Base-by-base conservation (phyloP, 2,888 invertebrate species). In the Calameuta idolon region DNA sequence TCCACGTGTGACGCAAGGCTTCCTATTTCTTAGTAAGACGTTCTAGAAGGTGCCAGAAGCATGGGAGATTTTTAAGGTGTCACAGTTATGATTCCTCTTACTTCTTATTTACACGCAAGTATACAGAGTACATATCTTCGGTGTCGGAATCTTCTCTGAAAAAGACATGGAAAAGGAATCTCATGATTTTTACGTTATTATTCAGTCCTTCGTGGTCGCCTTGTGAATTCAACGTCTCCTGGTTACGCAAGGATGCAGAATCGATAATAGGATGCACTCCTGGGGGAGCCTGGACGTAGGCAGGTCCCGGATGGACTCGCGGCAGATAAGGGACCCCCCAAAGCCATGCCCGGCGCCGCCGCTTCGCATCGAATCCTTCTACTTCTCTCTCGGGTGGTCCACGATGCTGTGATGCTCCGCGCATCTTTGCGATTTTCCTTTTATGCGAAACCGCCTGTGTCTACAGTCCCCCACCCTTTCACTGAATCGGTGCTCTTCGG, bases 371-470 rank as follows among this genome's bases (percentile, higher is more conserved):
- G 88, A 88, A 85, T 87, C 87, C 87, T 86, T 40, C 86, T 85
- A 88, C 89, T 87, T 85, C 86, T 87, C 90, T 89, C 90, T 90
- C 89, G 90, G 90, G 90, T 90, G 89, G 90, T 90, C 89, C 87
- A 81, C 83, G 82, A 82, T 85, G 86, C 88, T 86, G 87, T 85
- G 82, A 80, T 79, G 79, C 76, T 76, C 78, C 77, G 15, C 69
- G 71, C 75, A 73, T 78, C 76, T 75, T 30, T 76, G 69, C 79
- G 75, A 75, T 79, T 77, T 74, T 76, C 75, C 77, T 71, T 79
- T 69, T 76, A 79, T 74, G 55, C 73, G 1, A 75, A 75, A 74
- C 79, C 82, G 80, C 81, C 69, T 79, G 77, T 73, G 55, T 77
- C 80, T 78, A 76, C 81, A 33, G 78, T 78, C 74, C 79, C 77